Conservation (phyloP, 92 coral and sea anemone genomes). For the Epizoanthus ramosus region DNA sequence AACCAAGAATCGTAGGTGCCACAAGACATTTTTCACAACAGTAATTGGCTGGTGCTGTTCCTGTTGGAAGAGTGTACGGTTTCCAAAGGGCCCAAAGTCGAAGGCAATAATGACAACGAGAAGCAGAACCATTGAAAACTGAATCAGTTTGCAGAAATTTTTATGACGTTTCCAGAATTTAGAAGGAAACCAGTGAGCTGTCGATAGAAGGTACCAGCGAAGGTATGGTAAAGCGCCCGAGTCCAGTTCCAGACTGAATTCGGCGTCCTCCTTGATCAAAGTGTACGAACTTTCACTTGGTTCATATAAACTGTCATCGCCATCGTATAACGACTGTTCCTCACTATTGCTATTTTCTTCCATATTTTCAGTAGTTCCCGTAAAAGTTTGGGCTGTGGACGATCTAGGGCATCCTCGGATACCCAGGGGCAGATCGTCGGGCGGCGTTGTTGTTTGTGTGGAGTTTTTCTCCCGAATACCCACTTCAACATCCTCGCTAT, state of each 20-base stretch:
- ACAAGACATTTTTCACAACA: slow-evolving; percentile 57
- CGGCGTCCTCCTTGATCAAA: slow-evolving; percentile 41
- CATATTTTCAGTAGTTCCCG: not conserved
- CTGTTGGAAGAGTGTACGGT: slow-evolving; percentile 58
- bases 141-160: slow-evolving; percentile 24
- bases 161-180: slow-evolving; percentile 17
- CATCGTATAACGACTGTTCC: not conserved
- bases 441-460: too few species aligned
- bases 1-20: slow-evolving; percentile 60
- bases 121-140: slow-evolving; percentile 3
- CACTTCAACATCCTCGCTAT: not conserved
- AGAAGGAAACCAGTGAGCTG: slow-evolving; percentile 63
- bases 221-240: slow-evolving; percentile 41
- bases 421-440: too few species aligned
- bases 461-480: not conserved
- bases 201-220: slow-evolving; percentile 39
- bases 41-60: slow-evolving; percentile 60
- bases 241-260: slow-evolving; percentile 45
- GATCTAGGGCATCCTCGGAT: too few species aligned
- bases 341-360: not conserved
- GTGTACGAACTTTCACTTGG: not conserved
- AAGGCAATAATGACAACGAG: slow-evolving; percentile 26
- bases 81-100: slow-evolving; percentile 63
- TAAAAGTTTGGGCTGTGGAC: not conserved
- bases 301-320: slow-evolving; percentile 49